Evolutionary conservation across 2,113 vertebrate species (phyloP).

Genomic region (Tychaedon coryphoeus): DNA sequence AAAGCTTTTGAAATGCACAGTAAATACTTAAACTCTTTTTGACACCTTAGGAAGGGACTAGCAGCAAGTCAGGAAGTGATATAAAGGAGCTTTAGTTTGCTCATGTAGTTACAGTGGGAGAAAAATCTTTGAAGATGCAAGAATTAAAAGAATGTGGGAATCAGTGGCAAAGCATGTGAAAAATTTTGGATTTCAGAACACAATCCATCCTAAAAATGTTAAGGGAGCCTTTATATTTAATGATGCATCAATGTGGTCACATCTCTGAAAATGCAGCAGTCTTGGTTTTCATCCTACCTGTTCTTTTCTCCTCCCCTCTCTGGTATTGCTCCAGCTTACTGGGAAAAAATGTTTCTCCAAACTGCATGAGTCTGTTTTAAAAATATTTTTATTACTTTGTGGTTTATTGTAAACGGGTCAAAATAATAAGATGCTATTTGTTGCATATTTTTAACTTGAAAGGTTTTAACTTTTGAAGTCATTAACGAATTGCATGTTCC

Average conservation of each 20-base stretch:
- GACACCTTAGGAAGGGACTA: background rate
- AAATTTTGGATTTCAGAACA: background rate
- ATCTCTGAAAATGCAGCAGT: background rate
- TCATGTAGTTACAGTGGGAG: background rate
- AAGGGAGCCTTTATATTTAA: background rate
- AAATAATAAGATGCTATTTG: background rate
- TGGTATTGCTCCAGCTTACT: background rate
- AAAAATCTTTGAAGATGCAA: background rate
- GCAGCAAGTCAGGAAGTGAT: background rate
- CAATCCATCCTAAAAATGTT: background rate
- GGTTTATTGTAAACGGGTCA: background rate
- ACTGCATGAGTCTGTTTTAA: background rate
- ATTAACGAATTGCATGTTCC: background rate
- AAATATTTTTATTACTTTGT: background rate
- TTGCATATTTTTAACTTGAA: background rate
- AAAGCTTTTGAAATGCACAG: background rate
- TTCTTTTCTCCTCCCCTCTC: background rate
- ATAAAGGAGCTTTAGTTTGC: background rate
- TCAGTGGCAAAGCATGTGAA: background rate
- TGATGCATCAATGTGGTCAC: rapidly evolving
- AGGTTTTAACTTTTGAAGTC: background rate
- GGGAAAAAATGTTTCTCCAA: background rate
- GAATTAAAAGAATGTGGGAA: background rate
- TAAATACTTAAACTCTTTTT: background rate
- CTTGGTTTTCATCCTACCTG: background rate